phyloP scores from a whole-genome alignment of 2,797 vertebrate species.

The Falco peregrinus region DNA sequence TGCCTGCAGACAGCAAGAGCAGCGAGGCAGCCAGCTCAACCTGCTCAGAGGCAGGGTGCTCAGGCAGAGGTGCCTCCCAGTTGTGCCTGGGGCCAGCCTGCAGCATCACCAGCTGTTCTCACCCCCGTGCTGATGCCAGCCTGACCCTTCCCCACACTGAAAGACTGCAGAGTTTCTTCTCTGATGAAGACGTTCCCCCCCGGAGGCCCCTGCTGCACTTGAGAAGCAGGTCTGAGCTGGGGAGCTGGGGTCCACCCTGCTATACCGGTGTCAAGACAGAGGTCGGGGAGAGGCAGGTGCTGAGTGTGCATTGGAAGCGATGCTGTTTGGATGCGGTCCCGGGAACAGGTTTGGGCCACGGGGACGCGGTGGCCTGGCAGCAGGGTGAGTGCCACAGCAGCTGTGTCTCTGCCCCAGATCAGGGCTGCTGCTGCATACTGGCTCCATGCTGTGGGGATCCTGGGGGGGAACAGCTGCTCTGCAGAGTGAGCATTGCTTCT shows the following conservation, averaged over 20 bases:
- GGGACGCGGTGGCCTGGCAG: background rate
- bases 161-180: background rate
- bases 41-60: background rate
- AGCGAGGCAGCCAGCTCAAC: background rate
- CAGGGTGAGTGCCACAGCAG: background rate
- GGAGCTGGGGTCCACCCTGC: background rate
- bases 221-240: background rate
- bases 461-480: background rate
- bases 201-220: background rate
- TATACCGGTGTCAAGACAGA: accelerated
- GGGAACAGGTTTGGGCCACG: background rate
- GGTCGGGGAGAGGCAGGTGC: background rate
- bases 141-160: accelerated
- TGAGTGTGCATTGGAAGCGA: accelerated
- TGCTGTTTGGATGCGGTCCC: accelerated
- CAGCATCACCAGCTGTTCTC: background rate
- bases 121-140: accelerated
- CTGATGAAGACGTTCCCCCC: background rate
- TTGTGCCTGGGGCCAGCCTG: background rate
- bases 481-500: background rate
- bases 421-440: background rate
- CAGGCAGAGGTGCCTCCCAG: background rate
- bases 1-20: background rate
- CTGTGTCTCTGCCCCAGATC: background rate
- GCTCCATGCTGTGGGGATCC: background rate